Evolutionary conservation across 1,140 invertebrate genomes (phyloP).

Genomic region (Bombus superbus): DNA sequence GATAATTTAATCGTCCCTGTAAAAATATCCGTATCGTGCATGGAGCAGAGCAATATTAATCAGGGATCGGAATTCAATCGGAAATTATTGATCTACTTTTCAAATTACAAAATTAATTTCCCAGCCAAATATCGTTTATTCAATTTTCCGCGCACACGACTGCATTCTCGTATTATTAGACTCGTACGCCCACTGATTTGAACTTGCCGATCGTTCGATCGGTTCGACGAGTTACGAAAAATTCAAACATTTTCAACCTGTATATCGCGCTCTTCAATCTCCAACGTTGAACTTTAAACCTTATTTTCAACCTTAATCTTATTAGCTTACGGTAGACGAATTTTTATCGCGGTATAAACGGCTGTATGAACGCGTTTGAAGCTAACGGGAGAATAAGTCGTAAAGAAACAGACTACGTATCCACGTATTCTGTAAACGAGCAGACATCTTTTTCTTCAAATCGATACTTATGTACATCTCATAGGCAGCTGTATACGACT

Average conservation of each 20-base stretch:
- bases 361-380: too few species aligned
- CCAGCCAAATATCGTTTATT: neutral
- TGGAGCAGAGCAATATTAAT: neutral
- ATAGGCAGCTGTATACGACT: neutral
- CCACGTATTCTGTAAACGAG: neutral
- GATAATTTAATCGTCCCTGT: neutral
- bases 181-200: neutral
- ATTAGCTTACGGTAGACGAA: neutral
- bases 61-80: neutral
- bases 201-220: neutral
- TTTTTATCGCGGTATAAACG: neutral
- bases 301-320: neutral
- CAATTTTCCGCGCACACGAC: neutral
- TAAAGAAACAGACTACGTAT: neutral
- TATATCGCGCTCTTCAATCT: neutral
- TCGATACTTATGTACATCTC: neutral
- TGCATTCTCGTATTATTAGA: neutral
- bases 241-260: neutral
- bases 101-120: conserved; percentile 11
- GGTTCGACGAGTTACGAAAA: neutral
- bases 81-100: conserved; percentile 5
- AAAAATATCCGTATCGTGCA: neutral
- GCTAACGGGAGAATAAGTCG: neutral
- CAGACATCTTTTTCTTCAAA: neutral
- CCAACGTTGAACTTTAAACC: neutral